Base-by-base conservation (phyloP, 2,797 vertebrate genomes). In the Numenius phaeopus region DNA sequence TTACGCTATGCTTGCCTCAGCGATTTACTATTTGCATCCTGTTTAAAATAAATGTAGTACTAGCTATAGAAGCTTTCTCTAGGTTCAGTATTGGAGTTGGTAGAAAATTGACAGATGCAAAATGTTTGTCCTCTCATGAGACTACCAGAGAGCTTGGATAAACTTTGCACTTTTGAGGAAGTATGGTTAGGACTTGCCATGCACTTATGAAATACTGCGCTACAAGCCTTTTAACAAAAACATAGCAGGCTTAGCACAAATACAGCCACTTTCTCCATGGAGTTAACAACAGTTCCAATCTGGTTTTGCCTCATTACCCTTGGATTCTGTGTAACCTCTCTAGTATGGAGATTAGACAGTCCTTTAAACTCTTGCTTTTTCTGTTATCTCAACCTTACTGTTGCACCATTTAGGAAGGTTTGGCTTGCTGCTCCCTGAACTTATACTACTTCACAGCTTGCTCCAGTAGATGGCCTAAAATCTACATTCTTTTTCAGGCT, bases 401-500 rank as follows among this genome's bases (percentile, higher is more conserved):
- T 73, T 88, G 14, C 15, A 75, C 15, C 7, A 11, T 15, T 65
- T 66, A 62, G n/a, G 11, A 23, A 75, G 52, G 19, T 40, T 61
- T 79, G 39, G 9, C 22, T 70, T 87, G 22, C n/a, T 77, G 55
- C 32, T 52, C 37, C 37, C 24, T 44, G 54, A 17, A 12, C 54
- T 69, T 49, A 24, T 12, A 49, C 12, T 49, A 49, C 47, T 13
- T 49, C 47, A 49, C 47, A 49, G 47, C 12, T 49, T 49, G 47
- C 12, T 49, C 47, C 47, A 49, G 47, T 49, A 49, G 47, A 24
- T n/a, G 27, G 21, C n/a, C 23, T 81, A 49, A 90, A 95, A 69
- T 14, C 9, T 49, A 22, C 11, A 2, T 59, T 96, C 5, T 92
- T 64, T 80, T 95, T 82, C 93, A 99, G 99, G 99, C 99, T 8